Percentiles rank a stretch among this genome's conserved stretches.
Conservation (phyloP, 2,797 vertebrate genomes). For the Limnodromus scolopaceus region DNA sequence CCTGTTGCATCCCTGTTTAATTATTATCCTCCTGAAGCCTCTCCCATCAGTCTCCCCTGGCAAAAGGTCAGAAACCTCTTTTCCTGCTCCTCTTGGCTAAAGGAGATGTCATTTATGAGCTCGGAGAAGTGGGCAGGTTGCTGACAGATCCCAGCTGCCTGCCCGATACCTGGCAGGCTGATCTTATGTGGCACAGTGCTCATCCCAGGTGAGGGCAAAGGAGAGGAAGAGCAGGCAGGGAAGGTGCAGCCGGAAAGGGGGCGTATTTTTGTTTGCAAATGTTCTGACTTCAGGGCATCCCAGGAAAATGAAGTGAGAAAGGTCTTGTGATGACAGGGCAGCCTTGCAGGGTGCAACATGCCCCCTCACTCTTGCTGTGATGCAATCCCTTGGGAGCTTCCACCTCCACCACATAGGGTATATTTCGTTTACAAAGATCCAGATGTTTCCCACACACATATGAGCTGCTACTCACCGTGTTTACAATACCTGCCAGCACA, state of each 20-base stretch:
- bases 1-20: background rate
- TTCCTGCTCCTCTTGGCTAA: background rate
- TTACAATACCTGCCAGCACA: background rate
- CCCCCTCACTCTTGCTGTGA: background rate
- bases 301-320: background rate
- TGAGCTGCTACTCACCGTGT: accelerated
- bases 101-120: background rate
- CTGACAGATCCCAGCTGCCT: background rate
- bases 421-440: background rate
- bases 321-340: background rate
- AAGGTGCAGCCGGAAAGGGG: background rate
- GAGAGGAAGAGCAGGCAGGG: background rate
- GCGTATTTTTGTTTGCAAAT: background rate
- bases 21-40: background rate
- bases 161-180: background rate
- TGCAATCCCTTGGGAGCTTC: background rate
- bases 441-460: background rate
- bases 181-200: background rate
- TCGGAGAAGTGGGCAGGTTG: background rate
- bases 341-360: background rate
- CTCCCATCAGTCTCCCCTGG: background rate
- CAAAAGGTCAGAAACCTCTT: background rate
- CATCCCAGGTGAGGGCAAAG: background rate
- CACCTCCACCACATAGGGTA: accelerated
- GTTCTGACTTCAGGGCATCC: background rate